Base-by-base conservation (phyloP, 1,140 invertebrate genomes). In the Drosophila repleta region DNA sequence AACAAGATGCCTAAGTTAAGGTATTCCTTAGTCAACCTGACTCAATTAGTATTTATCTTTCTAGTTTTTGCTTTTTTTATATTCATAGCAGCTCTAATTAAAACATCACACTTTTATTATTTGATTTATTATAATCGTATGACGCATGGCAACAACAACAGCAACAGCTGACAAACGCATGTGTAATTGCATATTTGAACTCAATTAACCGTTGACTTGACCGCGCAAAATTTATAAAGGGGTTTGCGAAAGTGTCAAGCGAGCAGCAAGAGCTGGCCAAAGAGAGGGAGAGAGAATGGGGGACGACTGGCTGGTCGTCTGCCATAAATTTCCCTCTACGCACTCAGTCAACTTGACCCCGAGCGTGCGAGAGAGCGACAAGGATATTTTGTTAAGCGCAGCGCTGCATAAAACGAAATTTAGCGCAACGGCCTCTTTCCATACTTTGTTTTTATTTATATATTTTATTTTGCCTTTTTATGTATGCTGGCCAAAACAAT, bases 371-470 rank as follows among this genome's bases (percentile, higher is more conserved):
- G 48, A 52, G 58, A 29, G 49, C 53, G 61, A 49, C 24, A 56
- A 55, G 53, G 53, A 46, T 45, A 57, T 65, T 32, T 39, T 65
- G 52, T 65, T 26, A 61, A 45, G 55, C 64, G 68, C 80, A 84
- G 61, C 57, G 81, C 81, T 84, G 80, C 80, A 84, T 84, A 76
- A 84, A 84, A 84, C 85, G 76, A 84, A 84, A 85, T 84, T 84
- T 76, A 85, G 80, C 81, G 73, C 80, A 79, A 76, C 80, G 81
- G 58, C 46, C 79, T 67, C 63, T 49, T 65, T 84, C 49, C 56
- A 56, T 35, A 49, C 72, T 43, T 32, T 57, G 69, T 74, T 53
- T 43, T 43, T 32, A 18, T 61, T 64, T 46, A n/a, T 58, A 45
- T 61, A 29, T 74, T 63, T 58, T 71, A 15, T 41, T 41, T n/a